Conservation (phyloP, 1,140 invertebrate species). For the Leptinotarsa lineolata region DNA sequence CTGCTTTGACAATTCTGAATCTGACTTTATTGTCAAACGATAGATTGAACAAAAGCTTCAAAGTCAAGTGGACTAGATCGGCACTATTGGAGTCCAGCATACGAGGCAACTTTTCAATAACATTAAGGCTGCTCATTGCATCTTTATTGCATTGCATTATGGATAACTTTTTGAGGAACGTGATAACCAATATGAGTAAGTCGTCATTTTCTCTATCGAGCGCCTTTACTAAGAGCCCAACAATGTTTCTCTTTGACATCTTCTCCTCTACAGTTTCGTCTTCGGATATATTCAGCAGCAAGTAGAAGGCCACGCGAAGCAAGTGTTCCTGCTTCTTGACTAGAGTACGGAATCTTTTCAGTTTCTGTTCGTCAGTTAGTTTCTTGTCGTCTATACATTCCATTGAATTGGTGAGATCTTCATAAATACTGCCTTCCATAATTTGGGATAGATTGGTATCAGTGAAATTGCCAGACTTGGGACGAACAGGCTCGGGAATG, state of each 20-base stretch:
- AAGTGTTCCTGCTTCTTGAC: slow-evolving; percentile 90
- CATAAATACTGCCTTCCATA: slow-evolving; percentile 65
- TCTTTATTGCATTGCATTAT: slow-evolving; percentile 95
- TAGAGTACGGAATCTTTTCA: slow-evolving; percentile 51
- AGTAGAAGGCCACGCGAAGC: slow-evolving; percentile 84
- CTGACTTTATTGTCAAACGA: slow-evolving; percentile 92
- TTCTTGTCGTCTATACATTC: slow-evolving; percentile 83
- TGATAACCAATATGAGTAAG: slow-evolving; percentile 87
- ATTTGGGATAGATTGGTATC: slow-evolving; percentile 54
- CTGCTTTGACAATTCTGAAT: slow-evolving; percentile 87
- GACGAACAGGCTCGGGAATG: slow-evolving; percentile 68
- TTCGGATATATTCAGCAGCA: slow-evolving; percentile 93
- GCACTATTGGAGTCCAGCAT: slow-evolving; percentile 73
- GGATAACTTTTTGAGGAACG: slow-evolving; percentile 94
- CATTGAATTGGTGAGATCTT: slow-evolving; percentile 65
- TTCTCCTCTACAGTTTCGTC: slow-evolving; percentile 94
- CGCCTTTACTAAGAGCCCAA: slow-evolving; percentile 84
- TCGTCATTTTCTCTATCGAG: slow-evolving; percentile 85
- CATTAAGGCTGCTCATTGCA: slow-evolving; percentile 75
- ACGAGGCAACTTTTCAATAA: slow-evolving; percentile 76
- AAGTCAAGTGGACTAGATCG: slow-evolving; percentile 85
- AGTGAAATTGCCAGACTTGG: slow-evolving; percentile 69
- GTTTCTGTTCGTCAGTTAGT: slow-evolving; percentile 59
- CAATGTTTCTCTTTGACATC: slow-evolving; percentile 93
- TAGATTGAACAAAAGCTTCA: slow-evolving; percentile 92